Percentiles rank a stretch among this genome's conserved stretches.
Conservation (phyloP, 2,113 vertebrate species). For the Lanius ludovicianus region DNA sequence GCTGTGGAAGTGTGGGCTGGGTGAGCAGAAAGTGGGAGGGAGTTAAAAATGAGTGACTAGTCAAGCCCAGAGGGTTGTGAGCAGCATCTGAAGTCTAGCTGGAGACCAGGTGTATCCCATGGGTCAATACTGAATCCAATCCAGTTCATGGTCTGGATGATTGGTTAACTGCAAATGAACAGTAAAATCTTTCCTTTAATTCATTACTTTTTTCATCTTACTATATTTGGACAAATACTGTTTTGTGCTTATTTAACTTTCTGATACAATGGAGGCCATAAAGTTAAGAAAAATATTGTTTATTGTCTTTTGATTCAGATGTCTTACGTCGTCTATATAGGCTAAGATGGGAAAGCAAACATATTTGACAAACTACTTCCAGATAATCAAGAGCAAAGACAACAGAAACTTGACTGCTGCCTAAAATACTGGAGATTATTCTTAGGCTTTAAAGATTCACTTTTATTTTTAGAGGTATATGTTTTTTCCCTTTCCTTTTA, state of each 20-base stretch:
- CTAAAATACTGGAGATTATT: constrained; percentile 37
- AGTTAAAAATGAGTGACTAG: not conserved
- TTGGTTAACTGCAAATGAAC: not conserved
- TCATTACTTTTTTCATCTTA: not conserved
- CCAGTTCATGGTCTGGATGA: not conserved
- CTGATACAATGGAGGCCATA: constrained; percentile 8
- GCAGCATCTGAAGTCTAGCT: not conserved
- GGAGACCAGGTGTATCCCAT: not conserved
- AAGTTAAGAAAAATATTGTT: constrained; percentile 21
- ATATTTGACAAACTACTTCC: constrained; percentile 49
- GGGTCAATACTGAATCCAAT: not conserved
- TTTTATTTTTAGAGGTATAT: constrained; percentile 45
- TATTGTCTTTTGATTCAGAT: constrained; percentile 33
- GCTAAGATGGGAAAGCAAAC: not conserved
- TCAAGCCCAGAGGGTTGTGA: not conserved
- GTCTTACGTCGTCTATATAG: constrained; percentile 51
- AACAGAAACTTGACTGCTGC: constrained; percentile 23
- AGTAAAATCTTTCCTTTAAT: not conserved
- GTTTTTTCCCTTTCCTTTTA: not conserved
- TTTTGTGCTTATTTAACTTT: constrained; percentile 20
- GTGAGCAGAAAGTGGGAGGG: not conserved
- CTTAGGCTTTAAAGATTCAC: constrained; percentile 25
- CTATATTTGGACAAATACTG: not conserved
- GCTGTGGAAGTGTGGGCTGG: not conserved
- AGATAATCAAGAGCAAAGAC: constrained; percentile 33